These are phyloP conservation scores for Oithona nana DNA, from an alignment of 2,888 invertebrate genomes.

Conservation along the genomic window DNA sequence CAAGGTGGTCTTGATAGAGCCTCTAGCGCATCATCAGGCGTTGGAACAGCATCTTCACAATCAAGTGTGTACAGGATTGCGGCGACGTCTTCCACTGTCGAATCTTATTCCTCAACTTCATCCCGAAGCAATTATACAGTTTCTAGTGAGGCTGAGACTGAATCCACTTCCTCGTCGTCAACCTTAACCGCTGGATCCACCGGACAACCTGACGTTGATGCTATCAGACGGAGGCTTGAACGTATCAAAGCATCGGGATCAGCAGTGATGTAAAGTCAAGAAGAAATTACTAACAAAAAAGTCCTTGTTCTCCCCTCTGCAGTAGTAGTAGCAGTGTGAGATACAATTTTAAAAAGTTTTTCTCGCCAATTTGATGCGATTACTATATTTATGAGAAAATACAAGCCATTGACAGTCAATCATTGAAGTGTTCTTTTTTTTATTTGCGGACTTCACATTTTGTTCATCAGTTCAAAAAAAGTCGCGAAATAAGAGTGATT, in stretches of 20 bases:
- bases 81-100: not conserved
- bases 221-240: slow-evolving; percentile 16
- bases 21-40: slow-evolving; percentile 9
- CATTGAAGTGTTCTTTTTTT: too few relatives aligned
- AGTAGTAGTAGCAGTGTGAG: too few relatives aligned
- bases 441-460: too few relatives aligned
- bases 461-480: too few relatives aligned
- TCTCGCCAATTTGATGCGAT: too few relatives aligned
- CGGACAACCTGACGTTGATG: slow-evolving; percentile 12
- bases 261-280: too few relatives aligned
- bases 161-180: not conserved
- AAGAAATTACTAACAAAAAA: too few relatives aligned
- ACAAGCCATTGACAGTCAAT: too few relatives aligned
- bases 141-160: not conserved
- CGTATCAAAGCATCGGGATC: slow-evolving; percentile 17
- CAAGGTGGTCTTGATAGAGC: slow-evolving; percentile 24
- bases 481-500: too few relatives aligned
- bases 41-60: not conserved
- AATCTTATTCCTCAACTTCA: not conserved
- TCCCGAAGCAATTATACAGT: not conserved
- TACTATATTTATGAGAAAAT: too few relatives aligned
- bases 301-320: too few relatives aligned
- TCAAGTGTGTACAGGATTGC: not conserved
- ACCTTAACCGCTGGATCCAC: not conserved
- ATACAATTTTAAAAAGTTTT: too few relatives aligned